A percentile compares a stretch with the other conserved stretches of the same genome.
These are phyloP conservation scores for Miltochrista miniata DNA, from an alignment of 2,888 invertebrate species.

Conservation along the genomic window DNA sequence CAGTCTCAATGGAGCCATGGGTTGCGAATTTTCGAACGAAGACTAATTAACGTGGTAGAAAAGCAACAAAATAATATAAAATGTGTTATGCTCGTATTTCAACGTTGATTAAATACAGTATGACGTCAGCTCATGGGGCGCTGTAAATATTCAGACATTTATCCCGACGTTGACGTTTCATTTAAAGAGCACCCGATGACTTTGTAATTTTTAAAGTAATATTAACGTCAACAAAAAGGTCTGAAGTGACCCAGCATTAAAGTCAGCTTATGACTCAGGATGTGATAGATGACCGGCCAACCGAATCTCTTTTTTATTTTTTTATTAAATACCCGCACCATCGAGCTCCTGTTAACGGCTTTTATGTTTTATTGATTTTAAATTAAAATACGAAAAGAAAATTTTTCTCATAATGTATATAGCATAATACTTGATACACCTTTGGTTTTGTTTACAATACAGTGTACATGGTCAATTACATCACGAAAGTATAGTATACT, in stretches of 20 bases:
- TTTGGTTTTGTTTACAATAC: too few relatives aligned
- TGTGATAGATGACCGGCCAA: conserved; percentile 77
- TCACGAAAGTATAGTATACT: too few relatives aligned
- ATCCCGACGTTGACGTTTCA: conserved; percentile 68
- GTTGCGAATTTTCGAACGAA: conserved; percentile 22
- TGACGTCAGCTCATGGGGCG: conserved; percentile 44
- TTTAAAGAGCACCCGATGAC: conserved; percentile 68
- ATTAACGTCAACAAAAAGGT: conserved; percentile 79
- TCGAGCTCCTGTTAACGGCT: too few relatives aligned
- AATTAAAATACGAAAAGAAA: too few relatives aligned
- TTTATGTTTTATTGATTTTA: too few relatives aligned
- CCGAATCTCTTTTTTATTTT: conserved; percentile 67
- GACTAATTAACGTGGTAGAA: conserved; percentile 36
- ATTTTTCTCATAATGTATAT: too few relatives aligned
- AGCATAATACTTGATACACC: too few relatives aligned
- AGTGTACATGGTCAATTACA: too few relatives aligned
- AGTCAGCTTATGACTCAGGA: conserved; percentile 79
- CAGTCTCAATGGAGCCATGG: conserved; percentile 5
- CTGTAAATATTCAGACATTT: conserved; percentile 61
- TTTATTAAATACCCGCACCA: conserved; percentile 70
- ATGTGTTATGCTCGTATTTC: conserved; percentile 47
- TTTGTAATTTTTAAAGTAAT: conserved; percentile 71
- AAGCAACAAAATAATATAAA: conserved; percentile 36
- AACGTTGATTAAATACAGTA: conserved; percentile 41
- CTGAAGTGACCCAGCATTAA: conserved; percentile 81